phyloP scores from a whole-genome alignment of 92 coral and sea anemone genomes.

The Epizoanthus illoricatus region DNA sequence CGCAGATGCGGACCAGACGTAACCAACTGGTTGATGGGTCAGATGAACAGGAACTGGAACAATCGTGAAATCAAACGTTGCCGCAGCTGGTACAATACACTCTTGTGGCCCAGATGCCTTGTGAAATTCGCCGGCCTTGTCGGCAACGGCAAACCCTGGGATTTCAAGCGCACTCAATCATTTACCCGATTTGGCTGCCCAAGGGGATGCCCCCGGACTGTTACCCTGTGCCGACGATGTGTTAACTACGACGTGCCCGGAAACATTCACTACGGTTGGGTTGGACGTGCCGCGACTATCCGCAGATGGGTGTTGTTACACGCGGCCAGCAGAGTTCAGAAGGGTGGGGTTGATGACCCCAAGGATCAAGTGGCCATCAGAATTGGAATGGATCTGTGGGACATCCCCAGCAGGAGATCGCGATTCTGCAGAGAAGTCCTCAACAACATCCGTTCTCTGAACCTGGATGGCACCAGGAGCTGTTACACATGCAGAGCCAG shows the following conservation, averaged over 20 bases:
- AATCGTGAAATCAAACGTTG: slow-evolving; percentile 26
- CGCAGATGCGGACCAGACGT: slow-evolving; percentile 39
- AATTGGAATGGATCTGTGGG: slow-evolving; percentile 55
- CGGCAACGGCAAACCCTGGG: slow-evolving; percentile 45
- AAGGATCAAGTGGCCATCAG: slow-evolving; percentile 50
- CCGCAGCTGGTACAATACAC: not conserved
- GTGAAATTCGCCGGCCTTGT: slow-evolving; percentile 18
- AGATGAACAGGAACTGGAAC: slow-evolving; percentile 40
- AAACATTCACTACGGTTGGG: slow-evolving; percentile 46
- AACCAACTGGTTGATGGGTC: slow-evolving; percentile 16
- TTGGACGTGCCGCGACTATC: slow-evolving; percentile 46
- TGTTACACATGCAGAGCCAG: not conserved
- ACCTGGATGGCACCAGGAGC: not conserved
- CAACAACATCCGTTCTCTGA: slow-evolving; percentile 11
- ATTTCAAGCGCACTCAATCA: slow-evolving; percentile 41
- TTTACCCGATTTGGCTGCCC: slow-evolving; percentile 33
- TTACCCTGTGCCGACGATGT: slow-evolving; percentile 42
- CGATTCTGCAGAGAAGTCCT: slow-evolving; percentile 29
- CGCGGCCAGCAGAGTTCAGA: slow-evolving; percentile 47
- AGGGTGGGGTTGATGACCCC: slow-evolving; percentile 55
- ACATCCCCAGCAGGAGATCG: not conserved
- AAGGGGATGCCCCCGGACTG: slow-evolving; percentile 33
- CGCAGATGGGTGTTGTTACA: slow-evolving; percentile 43
- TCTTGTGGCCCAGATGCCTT: slow-evolving; percentile 36
- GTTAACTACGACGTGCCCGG: slow-evolving; percentile 48